Evolutionary conservation across 2,797 vertebrate genomes (phyloP).

Genomic region (Myripristis jacobus): DNA sequence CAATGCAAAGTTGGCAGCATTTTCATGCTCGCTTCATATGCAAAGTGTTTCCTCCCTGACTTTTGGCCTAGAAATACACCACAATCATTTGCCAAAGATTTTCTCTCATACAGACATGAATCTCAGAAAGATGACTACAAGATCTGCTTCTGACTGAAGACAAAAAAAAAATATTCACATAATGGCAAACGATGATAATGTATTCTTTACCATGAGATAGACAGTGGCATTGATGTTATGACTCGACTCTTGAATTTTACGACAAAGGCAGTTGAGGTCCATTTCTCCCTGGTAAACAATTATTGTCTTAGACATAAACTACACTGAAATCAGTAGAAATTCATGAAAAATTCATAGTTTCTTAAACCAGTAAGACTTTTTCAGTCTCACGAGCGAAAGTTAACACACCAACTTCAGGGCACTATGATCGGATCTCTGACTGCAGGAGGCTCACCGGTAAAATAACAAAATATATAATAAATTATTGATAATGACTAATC

Average conservation of each 20-base stretch:
- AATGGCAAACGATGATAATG: constrained; percentile 7
- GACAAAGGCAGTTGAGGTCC: constrained; percentile 17
- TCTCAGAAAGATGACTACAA: constrained; percentile 17
- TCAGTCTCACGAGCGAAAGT: too few relatives aligned
- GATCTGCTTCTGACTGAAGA: not conserved
- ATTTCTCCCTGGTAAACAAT: constrained; percentile 29
- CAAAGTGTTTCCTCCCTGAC: constrained; percentile 71
- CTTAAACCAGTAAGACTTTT: too few relatives aligned
- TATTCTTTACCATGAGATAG: not conserved
- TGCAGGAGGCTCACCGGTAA: too few relatives aligned
- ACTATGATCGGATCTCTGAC: too few relatives aligned
- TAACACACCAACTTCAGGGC: too few relatives aligned
- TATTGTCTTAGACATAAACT: constrained; percentile 46
- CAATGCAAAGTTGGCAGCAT: constrained; percentile 79
- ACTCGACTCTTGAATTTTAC: constrained; percentile 20
- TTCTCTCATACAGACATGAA: constrained; percentile 27
- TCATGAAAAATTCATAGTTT: too few relatives aligned
- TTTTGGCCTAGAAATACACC: constrained; percentile 43
- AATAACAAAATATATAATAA: constrained; percentile 15
- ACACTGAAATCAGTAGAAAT: not conserved
- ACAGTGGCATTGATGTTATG: too few relatives aligned
- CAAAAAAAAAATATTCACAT: constrained; percentile 4
- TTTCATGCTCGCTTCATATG: constrained; percentile 80
- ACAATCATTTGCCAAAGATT: constrained; percentile 15
- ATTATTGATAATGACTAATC: constrained; percentile 62